Base-by-base conservation (phyloP, 2,888 invertebrate species). In the Chironomus riparius region DNA sequence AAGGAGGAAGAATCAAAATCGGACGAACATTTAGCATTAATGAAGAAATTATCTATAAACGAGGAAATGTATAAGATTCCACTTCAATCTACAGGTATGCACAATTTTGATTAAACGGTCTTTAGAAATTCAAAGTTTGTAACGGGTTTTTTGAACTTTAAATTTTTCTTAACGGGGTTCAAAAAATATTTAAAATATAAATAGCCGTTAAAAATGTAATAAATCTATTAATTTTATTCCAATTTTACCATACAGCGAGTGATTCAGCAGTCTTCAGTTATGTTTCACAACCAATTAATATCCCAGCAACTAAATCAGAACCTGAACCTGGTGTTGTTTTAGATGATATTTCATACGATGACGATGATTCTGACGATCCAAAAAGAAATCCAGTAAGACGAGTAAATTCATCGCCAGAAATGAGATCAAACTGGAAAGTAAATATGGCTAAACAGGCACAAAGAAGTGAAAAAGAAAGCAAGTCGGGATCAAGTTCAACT, bases 371-470 rank as follows among this genome's bases (percentile, higher is more conserved):
- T 61, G 86, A 85, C 80, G 79, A 79, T 73, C 79, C 80, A 70
- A 79, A 82, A 80, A 87, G 93, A 12, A 93, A 93, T 85, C 94
- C 94, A 7, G 94, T 95, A 77, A 88, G 94, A 1, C 87, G 95
- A 77, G 93, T 94, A 65, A 95, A 95, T 87, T 95, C 95, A 73
- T 94, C 94, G 80, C 95, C 95, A 1, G 95, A 95, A 86, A 94
- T 95, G 94, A 93, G 92, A 77, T 91, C 93, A 1, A 92, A 91
- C 81, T 94, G 93, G 92, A 92, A 93, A 78, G 89, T 89, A 83
- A 88, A 90, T 77, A 89, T 90, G 79, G 28, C 13, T 15, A 38
- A 24, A 10, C 65, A 65, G 21, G 65, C 65, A 6, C 65, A 68
- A 68, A 22, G 56, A 7, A 56, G 18, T 56, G 56, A 56, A 18